Evolutionary conservation across 1,140 invertebrate genomes (phyloP).

Genomic region (Sinella curviseta): DNA sequence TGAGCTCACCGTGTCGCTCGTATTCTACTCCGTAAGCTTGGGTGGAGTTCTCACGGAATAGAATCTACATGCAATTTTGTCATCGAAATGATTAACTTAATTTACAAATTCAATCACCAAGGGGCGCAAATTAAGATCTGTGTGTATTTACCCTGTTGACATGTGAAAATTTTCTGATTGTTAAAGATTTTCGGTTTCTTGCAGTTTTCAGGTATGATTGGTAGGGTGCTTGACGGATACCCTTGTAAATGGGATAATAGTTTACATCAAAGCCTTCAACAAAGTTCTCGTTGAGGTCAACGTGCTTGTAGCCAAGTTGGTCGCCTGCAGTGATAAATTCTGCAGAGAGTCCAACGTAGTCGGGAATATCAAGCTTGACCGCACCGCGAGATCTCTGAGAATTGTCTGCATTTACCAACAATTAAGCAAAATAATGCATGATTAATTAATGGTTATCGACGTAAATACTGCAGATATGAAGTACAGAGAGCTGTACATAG

Average conservation of each 20-base stretch:
- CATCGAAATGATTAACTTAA: not conserved
- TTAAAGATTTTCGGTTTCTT: not conserved
- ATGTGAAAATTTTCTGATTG: not conserved
- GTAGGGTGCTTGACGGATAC: not conserved
- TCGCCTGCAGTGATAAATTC: conserved; percentile 73
- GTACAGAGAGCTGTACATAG: not conserved
- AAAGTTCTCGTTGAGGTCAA: conserved; percentile 74
- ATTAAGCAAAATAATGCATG: not conserved
- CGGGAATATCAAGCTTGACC: conserved; percentile 26
- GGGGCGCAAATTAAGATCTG: not conserved
- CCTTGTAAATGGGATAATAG: not conserved
- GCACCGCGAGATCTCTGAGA: conserved; percentile 10
- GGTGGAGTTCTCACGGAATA: conserved; percentile 52
- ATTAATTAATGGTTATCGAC: not conserved
- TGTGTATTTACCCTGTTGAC: not conserved
- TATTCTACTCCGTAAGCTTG: conserved; percentile 34
- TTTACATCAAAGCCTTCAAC: conserved; percentile 28
- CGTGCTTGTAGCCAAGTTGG: conserved; percentile 81
- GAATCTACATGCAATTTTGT: conserved; percentile 29
- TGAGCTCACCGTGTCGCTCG: conserved; percentile 22
- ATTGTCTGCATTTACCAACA: not conserved
- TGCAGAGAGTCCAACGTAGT: conserved; percentile 24
- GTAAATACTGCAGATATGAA: not conserved
- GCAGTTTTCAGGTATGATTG: conserved; percentile 8
- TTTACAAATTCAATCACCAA: not conserved